These are phyloP conservation scores for Nemoura dubitans DNA, from an alignment of 2,888 invertebrate genomes.

Conservation along the genomic window DNA sequence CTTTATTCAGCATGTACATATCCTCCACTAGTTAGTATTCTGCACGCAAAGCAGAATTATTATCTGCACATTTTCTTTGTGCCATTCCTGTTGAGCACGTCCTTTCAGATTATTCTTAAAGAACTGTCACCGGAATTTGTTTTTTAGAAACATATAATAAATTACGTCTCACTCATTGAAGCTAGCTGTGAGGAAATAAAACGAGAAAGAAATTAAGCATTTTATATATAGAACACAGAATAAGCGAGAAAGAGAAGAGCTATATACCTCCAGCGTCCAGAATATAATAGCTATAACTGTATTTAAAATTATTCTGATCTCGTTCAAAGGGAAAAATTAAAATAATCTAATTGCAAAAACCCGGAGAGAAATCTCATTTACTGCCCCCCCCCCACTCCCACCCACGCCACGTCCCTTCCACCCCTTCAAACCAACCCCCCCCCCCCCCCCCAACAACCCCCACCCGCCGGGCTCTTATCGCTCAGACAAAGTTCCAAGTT, in stretches of 20 bases:
- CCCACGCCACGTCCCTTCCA: not conserved
- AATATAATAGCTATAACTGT: not conserved
- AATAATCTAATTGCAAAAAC: not conserved
- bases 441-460: not conserved
- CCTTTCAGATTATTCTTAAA: not conserved
- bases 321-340: conserved; percentile 7
- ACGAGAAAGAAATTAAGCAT: not conserved
- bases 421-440: too few species aligned
- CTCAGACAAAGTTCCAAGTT: not conserved
- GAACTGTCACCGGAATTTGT: not conserved
- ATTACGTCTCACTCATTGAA: not conserved
- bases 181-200: not conserved
- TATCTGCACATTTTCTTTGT: not conserved
- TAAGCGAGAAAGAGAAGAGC: not conserved
- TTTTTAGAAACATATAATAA: conserved; percentile 12
- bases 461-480: not conserved
- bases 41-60: not conserved
- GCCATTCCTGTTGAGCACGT: not conserved
- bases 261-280: not conserved
- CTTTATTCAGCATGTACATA: not conserved
- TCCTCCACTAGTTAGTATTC: not conserved
- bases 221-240: not conserved
- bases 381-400: not conserved
- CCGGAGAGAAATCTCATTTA: not conserved
- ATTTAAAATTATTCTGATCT: conserved; percentile 7